Evolutionary conservation across 2,888 invertebrate species (phyloP).

Genomic region (Pachycephus smyrnensis): DNA sequence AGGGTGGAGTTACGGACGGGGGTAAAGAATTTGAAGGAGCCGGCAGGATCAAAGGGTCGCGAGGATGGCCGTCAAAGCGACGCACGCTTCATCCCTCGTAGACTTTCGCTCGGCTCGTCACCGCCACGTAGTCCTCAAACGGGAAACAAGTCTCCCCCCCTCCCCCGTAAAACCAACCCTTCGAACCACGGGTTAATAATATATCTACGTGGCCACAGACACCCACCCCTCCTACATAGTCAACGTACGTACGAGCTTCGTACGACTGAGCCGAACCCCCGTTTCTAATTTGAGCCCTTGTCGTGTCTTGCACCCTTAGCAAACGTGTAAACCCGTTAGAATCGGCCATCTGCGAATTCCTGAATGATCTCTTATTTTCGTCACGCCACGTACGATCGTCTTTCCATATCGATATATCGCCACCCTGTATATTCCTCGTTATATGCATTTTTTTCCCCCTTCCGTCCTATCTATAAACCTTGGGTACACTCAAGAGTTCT

Average conservation of each 20-base stretch:
- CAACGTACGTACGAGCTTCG: not conserved
- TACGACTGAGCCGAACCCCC: not conserved
- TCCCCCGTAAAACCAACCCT: not conserved
- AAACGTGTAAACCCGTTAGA: not conserved
- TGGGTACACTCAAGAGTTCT: not conserved
- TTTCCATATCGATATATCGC: not conserved
- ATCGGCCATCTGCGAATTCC: not conserved
- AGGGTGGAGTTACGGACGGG: not conserved
- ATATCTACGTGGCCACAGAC: not conserved
- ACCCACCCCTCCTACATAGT: not conserved
- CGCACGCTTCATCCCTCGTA: slow-evolving; percentile 18
- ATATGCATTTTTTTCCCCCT: not conserved
- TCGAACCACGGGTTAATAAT: not conserved
- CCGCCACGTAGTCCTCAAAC: slow-evolving; percentile 21
- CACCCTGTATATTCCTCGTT: not conserved
- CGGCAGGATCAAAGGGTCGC: slow-evolving; percentile 8
- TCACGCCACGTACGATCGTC: not conserved
- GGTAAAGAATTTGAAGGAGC: slow-evolving; percentile 7
- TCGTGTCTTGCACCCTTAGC: too few species aligned
- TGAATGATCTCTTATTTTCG: not conserved
- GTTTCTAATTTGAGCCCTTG: not conserved
- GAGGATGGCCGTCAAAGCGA: slow-evolving; percentile 24
- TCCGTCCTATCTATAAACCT: not conserved
- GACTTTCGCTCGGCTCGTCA: slow-evolving; percentile 11
- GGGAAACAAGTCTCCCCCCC: slow-evolving; percentile 1